These are phyloP conservation scores for Cyprinodon diabolis DNA, from an alignment of 2,797 vertebrate genomes.

Conservation along the genomic window DNA sequence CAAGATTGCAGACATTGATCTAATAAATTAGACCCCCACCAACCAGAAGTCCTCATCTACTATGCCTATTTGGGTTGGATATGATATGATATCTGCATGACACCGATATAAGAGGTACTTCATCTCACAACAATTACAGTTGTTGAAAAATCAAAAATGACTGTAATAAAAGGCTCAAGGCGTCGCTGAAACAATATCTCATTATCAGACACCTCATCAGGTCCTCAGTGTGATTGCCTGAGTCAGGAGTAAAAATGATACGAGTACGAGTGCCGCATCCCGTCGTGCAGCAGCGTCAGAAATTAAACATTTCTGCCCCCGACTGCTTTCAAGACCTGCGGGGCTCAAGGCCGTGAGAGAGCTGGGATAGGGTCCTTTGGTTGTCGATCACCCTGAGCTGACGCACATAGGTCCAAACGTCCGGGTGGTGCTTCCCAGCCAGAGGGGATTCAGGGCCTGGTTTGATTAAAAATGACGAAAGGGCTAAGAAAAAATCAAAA, in stretches of 20 bases:
- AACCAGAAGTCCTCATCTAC: slow-evolving; percentile 21
- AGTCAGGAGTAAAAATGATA: slow-evolving; percentile 32
- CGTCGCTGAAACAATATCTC: slow-evolving; percentile 54
- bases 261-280: slow-evolving; percentile 54
- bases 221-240: slow-evolving; percentile 46
- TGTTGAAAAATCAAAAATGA: slow-evolving; percentile 57
- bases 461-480: neutral
- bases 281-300: slow-evolving; percentile 77
- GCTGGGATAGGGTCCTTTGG: slow-evolving; percentile 96
- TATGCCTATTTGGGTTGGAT: slow-evolving; percentile 25
- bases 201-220: slow-evolving; percentile 42
- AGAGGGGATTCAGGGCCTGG: slow-evolving; percentile 89
- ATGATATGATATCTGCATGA: slow-evolving; percentile 47
- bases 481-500: neutral
- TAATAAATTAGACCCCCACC: slow-evolving; percentile 33
- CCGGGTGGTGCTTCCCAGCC: slow-evolving; percentile 93
- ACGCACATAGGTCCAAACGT: slow-evolving; percentile 91
- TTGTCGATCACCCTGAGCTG: slow-evolving; percentile 98
- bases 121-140: slow-evolving; percentile 48
- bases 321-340: slow-evolving; percentile 86
- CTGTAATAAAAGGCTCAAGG: slow-evolving; percentile 54
- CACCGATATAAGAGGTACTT: slow-evolving; percentile 56
- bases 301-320: slow-evolving; percentile 36
- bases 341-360: slow-evolving; percentile 94
- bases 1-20: slow-evolving; percentile 42